Conservation (phyloP, 2,888 invertebrate genomes). For the Ichneumoninae sp. region DNA sequence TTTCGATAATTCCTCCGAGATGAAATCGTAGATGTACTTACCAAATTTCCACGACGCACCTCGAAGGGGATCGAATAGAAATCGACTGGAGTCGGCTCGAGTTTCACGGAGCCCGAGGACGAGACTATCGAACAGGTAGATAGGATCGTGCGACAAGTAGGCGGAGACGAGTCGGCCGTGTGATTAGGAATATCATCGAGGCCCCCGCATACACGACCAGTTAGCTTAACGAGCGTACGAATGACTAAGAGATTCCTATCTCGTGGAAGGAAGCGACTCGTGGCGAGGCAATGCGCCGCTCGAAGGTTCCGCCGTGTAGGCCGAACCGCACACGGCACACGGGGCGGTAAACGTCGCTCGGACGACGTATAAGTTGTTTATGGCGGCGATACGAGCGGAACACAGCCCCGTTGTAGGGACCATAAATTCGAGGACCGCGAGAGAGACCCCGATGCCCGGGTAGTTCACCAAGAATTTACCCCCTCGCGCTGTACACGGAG, state of each 20-base stretch:
- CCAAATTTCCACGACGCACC: neutral
- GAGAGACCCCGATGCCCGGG: slow-evolving; percentile 33
- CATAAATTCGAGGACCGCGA: slow-evolving; percentile 62
- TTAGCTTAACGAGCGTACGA: slow-evolving; percentile 77
- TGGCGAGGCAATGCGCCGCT: slow-evolving; percentile 38
- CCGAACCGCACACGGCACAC: slow-evolving; percentile 65
- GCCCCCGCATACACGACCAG: slow-evolving; percentile 65
- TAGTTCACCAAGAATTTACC: slow-evolving; percentile 59
- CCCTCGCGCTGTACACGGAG: slow-evolving; percentile 29
- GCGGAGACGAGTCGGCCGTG: slow-evolving; percentile 25
- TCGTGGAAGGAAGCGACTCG: slow-evolving; percentile 37
- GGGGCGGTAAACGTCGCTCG: slow-evolving; percentile 71
- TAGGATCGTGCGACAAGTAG: slow-evolving; percentile 21
- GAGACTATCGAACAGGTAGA: neutral
- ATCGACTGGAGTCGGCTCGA: neutral
- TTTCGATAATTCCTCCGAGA: neutral
- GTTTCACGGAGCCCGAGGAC: neutral
- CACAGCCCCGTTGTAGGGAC: slow-evolving; percentile 40
- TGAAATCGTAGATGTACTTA: neutral
- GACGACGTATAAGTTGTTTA: slow-evolving; percentile 78
- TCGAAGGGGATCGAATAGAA: neutral
- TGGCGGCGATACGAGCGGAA: slow-evolving; percentile 75
- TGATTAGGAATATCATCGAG: slow-evolving; percentile 76
- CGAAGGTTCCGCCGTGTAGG: slow-evolving; percentile 57
- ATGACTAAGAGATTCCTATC: slow-evolving; percentile 78